Evolutionary conservation across 2,888 invertebrate species (phyloP), one percentile per base, ranked within the genome.

Genomic region (Stegophylla sp.): DNA sequence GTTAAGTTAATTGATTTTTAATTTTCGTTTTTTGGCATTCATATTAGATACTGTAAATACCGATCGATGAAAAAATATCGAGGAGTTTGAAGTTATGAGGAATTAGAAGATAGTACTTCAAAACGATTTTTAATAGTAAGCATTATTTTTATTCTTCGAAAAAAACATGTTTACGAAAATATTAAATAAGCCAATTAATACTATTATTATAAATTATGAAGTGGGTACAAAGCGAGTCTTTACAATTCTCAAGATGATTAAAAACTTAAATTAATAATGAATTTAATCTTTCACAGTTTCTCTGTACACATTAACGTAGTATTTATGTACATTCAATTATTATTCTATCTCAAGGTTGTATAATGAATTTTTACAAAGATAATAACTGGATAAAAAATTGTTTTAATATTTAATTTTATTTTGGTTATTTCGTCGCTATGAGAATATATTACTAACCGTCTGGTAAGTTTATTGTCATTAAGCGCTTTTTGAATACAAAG

Each of bases 401-500:
- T 72, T 59, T 59, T 41, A 56, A 12, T 59, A 59, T 59, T 72
- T 5, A 20, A 56, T 56, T 61, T 61, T 61, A 4, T 28, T 5
- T 26, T 28, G 5, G 26, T n/a, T n/a, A n/a, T 17, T 17, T 51
- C 15, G n/a, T 69, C 10, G 4, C 2, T 7, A 20, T 9, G 61
- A 28, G 28, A 74, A 10, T 63, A 63, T n/a, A 74, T 61, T 74
- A 74, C 28, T 28, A 7, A 28, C 20, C 61, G 12, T 59, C n/a
- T 45, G 48, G 74, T 63, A 17, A 63, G 61, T 63, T 63, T 74
- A 61, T 63, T 13, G 34, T 74, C 10, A 45, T 63, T 63, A 74
- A 61, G 28, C 13, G n/a, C 12, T 61, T 61, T 61, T 73, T 48
- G 26, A 73, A 48, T 74, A 48, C 61, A 23, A 28, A 45, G 15